Evolutionary conservation across 2,797 vertebrate species (phyloP), one percentile per base, ranked within the genome.

Genomic region (Hypotaenidia philippensis): DNA sequence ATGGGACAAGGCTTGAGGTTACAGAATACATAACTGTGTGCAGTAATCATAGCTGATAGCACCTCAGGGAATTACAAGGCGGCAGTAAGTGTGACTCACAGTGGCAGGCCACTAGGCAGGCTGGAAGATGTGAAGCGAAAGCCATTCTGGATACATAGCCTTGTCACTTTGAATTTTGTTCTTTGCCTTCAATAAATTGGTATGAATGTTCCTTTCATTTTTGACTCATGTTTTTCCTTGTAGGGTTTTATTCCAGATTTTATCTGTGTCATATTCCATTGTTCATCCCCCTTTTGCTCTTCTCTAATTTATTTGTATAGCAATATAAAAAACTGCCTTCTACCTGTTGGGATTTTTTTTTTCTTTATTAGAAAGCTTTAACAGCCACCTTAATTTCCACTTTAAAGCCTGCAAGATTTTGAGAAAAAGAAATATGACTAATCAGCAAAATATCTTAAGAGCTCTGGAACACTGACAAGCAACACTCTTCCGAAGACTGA

Each of bases 151-250:
- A 38, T 71, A 86, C 21, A 53, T 34, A 71, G 53, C 34, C 31
- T 75, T 47, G 36, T 69, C n/a, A 59, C 27, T 90, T 66, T 13
- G 22, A 65, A 61, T 95, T 95, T 83, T 91, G 25, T 34, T 74
- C 47, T 85, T 90, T 92, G 27, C 32, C 21, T 52, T 93, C 57
- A 25, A 6, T 91, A 81, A 77, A 87, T 85, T 55, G 60, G 2
- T 32, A 60, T 49, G 55, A 68, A 57, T 26, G 10, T 40, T 75
- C 20, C 27, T 87, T 87, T 87, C 40, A 57, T 45, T 63, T 79
- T 64, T 89, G 66, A 38, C 26, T 87, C 19, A 38, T 78, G 89
- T 92, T 96, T 89, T 96, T 85, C 45, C 53, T 90, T 74, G 3
- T 25, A 40, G 29, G 9, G 5, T 70, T 93, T 89, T 55, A 64